These are phyloP conservation scores for Chrysolina americana DNA, from an alignment of 2,888 invertebrate species.

Conservation along the genomic window DNA sequence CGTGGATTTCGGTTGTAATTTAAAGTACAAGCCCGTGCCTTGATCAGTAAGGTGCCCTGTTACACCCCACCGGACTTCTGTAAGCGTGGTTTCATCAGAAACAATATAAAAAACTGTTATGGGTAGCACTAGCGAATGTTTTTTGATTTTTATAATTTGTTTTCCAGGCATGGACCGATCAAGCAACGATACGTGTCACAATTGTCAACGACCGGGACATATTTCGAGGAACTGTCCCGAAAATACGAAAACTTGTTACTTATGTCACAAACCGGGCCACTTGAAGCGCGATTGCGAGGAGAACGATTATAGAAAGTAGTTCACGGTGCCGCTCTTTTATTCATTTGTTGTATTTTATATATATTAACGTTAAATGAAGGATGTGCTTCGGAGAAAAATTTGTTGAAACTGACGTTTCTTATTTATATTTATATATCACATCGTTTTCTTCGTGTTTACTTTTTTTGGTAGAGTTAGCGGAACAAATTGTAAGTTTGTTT, in stretches of 20 bases:
- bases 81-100: too few species aligned
- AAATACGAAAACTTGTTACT: conserved; percentile 90
- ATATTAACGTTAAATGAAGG: conserved; percentile 47
- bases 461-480: conserved; percentile 11
- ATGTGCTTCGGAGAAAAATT: conserved; percentile 37
- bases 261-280: conserved; percentile 92
- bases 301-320: conserved; percentile 77
- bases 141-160: conserved; percentile 6
- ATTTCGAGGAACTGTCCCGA: conserved; percentile 90
- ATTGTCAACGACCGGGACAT: conserved; percentile 94
- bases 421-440: conserved; percentile 44
- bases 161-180: conserved; percentile 53
- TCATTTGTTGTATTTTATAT: conserved; percentile 52
- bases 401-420: conserved; percentile 46
- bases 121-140: neutral
- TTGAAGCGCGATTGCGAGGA: conserved; percentile 92
- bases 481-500: neutral
- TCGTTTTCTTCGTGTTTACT: conserved; percentile 23
- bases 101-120: neutral
- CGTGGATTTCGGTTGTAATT: too few species aligned
- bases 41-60: too few species aligned
- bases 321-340: conserved; percentile 45
- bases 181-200: conserved; percentile 85
- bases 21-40: too few species aligned
- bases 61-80: too few species aligned